Evolutionary conservation across 2,888 invertebrate genomes (phyloP), one percentile per base, ranked within the genome.

Genomic region (Scaptodrosophila latifasciaeformis): DNA sequence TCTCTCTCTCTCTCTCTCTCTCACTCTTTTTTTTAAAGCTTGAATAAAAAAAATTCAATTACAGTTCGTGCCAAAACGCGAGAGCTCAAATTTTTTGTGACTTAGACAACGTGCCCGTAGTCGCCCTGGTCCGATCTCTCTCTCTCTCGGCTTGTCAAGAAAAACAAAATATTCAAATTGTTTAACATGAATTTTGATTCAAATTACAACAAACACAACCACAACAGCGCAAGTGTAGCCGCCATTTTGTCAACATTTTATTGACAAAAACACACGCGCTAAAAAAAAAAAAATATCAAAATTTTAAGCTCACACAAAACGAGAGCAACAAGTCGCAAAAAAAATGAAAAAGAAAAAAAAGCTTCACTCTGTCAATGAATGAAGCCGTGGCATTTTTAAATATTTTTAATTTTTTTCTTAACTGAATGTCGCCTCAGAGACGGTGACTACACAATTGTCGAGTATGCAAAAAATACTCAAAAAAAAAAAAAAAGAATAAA

Each of bases 11-110:
- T 47, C 29, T 45, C 50, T 39, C 54, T 45, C 7, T 3, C 15
- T 15, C 37, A 10, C 13, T 9, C 17, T 50, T 47, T 51, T 59
- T 15, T 34, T 52, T 30, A 42, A 6, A 42, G 54, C 42, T 49
- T 57, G 63, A 56, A 60, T 51, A 47, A 50, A 62, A 70, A 76
- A 76, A 71, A 76, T 75, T 75, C 74, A 75, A 75, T 80, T 80
- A 75, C 78, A 74, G 81, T 77, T 77, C 74, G 80, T 75, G 74
- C 74, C 74, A 75, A 80, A 77, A 77, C 59, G 70, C 59, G 50
- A 65, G 60, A 72, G 72, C 79, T 72, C 74, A 74, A 80, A 77
- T 74, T 74, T 57, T 50, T 57, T 51, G 35, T 27, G 39, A 39
- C 30, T 24, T 13, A 19, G n/a, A 21, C 29, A 1, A 5, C 21